Evolutionary conservation across 2,113 vertebrate species (phyloP), one percentile per base, ranked within the genome.

Genomic region (Zosterops pallidus): DNA sequence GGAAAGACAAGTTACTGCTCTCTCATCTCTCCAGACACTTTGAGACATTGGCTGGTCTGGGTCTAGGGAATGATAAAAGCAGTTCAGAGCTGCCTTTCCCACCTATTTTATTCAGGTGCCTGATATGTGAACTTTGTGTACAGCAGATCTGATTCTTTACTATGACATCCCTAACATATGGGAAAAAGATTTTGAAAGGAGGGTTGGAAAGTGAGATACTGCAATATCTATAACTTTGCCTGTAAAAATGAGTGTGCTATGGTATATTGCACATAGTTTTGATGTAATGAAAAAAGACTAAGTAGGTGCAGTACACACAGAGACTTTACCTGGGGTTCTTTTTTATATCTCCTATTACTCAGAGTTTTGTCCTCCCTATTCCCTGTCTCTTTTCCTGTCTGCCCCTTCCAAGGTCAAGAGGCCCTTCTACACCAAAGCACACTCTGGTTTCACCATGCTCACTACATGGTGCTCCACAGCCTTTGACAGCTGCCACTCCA

Each of bases 261-360:
- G 5, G 12, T 26, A 57, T 53, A 49, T 17, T 65, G 37, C 37
- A 59, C 14, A 20, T n/a, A 12, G 14, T 37, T 91, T 59, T 49
- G 33, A n/a, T 62, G 25, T 50, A 70, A 82, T 63, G 28, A 41
- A 87, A 87, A 67, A 84, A 70, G 21, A 21, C 15, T 53, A 41
- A 62, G 14, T 60, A 37, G 0, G 0, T 41, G n/a, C 19, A 69
- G 12, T 28, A 70, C 3, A 41, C 5, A 1, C 37, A 53, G 50
- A 46, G 5, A 67, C 5, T 53, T 83, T 52, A 41, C 9, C 23
- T 60, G 1, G 26, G 2, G 3, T 8, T 57, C 37, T 69, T 47
- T 37, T 19, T 5, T 29, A 1, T 23, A 18, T 26, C 2, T 75
- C 42, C 52, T 68, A 11, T n/a, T 79, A 10, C 39, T 88, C 18